Percentiles rank a stretch among this genome's conserved stretches.
Evolutionary conservation across 2,797 vertebrate species (phyloP).

Genomic region (Rhinatrema bivittatum): DNA sequence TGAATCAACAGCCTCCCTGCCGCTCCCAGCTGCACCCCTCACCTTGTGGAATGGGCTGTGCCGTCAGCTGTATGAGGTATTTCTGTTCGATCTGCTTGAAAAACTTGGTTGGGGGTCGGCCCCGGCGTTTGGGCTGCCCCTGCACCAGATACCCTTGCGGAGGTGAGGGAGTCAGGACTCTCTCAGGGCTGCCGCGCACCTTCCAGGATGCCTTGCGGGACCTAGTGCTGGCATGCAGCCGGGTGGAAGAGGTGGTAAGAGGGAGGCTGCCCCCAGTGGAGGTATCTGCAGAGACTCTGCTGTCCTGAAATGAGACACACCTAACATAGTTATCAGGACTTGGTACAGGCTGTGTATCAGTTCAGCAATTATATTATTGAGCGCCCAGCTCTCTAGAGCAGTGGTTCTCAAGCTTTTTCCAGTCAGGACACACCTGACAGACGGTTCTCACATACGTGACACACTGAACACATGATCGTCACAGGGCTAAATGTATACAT

Average conservation of each 20-base stretch:
- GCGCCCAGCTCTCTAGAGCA: too few relatives aligned
- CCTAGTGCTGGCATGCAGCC: constrained; percentile 24
- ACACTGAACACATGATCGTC: too few relatives aligned
- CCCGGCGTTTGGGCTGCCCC: constrained; percentile 73
- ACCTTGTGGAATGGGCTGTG: constrained; percentile 84
- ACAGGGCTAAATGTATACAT: too few relatives aligned
- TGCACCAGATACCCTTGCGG: constrained; percentile 31
- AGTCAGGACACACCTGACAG: too few relatives aligned
- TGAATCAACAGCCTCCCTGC: neutral
- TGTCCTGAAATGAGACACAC: constrained; percentile 13
- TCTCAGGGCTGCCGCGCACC: constrained; percentile 12
- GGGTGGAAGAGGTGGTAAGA: constrained; percentile 38
- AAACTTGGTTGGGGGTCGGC: constrained; percentile 78
- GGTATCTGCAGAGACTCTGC: constrained; percentile 7
- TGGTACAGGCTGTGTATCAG: too few relatives aligned
- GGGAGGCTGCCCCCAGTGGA: too few relatives aligned
- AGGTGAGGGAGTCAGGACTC: constrained; percentile 15
- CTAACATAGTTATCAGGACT: too few relatives aligned
- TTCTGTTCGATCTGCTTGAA: constrained; percentile 88
- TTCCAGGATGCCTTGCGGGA: constrained; percentile 16
- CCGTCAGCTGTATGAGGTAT: constrained; percentile 80
- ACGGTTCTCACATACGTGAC: too few relatives aligned
- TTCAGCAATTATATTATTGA: too few relatives aligned
- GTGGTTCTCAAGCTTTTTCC: too few relatives aligned
- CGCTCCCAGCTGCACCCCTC: constrained; percentile 19